phyloP scores from a whole-genome alignment of 2,888 invertebrate genomes.

The Dilophus febrilis region DNA sequence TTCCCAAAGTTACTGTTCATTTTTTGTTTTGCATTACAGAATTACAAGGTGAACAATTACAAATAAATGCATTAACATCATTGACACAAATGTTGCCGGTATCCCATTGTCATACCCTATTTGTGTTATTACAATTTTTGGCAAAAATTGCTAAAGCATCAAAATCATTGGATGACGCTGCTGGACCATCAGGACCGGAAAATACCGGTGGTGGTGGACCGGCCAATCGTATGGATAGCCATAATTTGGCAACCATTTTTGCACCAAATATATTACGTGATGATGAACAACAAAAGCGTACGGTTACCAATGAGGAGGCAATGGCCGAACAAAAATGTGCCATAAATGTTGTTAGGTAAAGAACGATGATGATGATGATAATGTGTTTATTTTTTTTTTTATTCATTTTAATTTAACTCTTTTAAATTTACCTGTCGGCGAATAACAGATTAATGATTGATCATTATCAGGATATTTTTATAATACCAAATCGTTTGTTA shows the following conservation, averaged over 20 bases:
- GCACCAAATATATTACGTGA: conserved; percentile 83
- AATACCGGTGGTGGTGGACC: conserved; percentile 35
- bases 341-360: conserved; percentile 66
- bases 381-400: background rate
- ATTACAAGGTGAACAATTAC: conserved; percentile 64
- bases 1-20: too few relatives aligned
- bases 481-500: conserved; percentile 61
- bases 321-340: conserved; percentile 39
- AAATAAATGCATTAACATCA: conserved; percentile 68
- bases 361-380: too few relatives aligned
- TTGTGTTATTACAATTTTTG: conserved; percentile 59
- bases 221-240: conserved; percentile 93
- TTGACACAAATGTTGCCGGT: conserved; percentile 72
- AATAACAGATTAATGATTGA: conserved; percentile 44
- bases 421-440: background rate
- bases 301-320: background rate
- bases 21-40: conserved; percentile 38
- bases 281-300: conserved; percentile 18
- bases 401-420: background rate
- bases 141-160: conserved; percentile 57
- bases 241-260: conserved; percentile 82
- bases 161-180: conserved; percentile 26
- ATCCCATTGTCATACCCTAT: conserved; percentile 75
- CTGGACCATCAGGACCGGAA: conserved; percentile 22
- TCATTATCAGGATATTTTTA: conserved; percentile 52